A percentile compares a stretch with the other conserved stretches of the same genome.
Evolutionary conservation across 2,888 invertebrate species (phyloP).

Genomic region (Labia minor): DNA sequence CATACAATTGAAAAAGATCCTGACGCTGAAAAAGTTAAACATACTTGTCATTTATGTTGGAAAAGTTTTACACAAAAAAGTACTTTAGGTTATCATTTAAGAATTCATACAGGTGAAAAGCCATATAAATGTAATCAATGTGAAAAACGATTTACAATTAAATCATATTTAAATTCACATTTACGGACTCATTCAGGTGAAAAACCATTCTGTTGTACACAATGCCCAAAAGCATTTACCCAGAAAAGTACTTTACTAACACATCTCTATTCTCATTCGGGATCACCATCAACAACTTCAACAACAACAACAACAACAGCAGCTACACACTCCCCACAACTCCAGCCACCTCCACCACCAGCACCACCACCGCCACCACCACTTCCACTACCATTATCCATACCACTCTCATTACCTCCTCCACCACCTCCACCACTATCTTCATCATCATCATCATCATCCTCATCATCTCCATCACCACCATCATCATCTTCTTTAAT

Average conservation of each 20-base stretch:
- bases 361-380: too few relatives aligned
- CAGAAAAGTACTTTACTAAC: not conserved
- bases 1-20: not conserved
- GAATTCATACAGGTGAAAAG: not conserved
- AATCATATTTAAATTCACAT: conserved; percentile 4
- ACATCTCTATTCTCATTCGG: not conserved
- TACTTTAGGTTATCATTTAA: not conserved
- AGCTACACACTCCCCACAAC: too few relatives aligned
- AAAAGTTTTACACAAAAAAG: conserved; percentile 2
- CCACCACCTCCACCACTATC: too few relatives aligned
- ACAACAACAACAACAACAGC: too few relatives aligned
- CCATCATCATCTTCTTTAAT: too few relatives aligned
- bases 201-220: not conserved
- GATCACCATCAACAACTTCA: too few relatives aligned
- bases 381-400: too few relatives aligned
- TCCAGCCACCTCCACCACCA: too few relatives aligned
- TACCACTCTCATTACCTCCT: too few relatives aligned
- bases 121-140: not conserved
- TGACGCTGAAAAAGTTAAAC: not conserved
- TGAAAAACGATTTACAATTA: conserved; percentile 2
- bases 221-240: not conserved
- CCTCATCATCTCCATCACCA: too few relatives aligned
- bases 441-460: too few relatives aligned
- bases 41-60: conserved; percentile 1
- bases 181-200: not conserved